A percentile compares a stretch with the other conserved stretches of the same genome.
phyloP scores from a whole-genome alignment of 2,113 vertebrate species.

The Muscicapa adusta region DNA sequence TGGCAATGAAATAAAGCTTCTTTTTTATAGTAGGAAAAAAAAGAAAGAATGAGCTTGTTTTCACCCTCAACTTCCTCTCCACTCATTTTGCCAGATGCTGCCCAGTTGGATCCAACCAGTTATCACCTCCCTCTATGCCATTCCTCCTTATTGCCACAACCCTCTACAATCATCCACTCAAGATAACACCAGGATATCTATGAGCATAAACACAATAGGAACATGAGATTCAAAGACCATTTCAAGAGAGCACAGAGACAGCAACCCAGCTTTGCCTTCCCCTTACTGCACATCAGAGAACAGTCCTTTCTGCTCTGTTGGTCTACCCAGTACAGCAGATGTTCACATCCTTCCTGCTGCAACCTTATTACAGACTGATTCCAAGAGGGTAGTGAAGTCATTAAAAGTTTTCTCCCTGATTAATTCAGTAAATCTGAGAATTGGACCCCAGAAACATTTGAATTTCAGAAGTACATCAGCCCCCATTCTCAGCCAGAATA shows the following conservation, averaged over 20 bases:
- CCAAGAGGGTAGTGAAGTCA: neutral
- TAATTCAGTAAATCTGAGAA: neutral
- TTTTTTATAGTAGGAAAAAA: slow-evolving; percentile 6
- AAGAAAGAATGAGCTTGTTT: slow-evolving; percentile 1
- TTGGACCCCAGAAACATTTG: neutral
- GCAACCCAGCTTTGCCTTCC: neutral
- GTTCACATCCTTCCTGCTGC: neutral
- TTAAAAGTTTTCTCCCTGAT: neutral
- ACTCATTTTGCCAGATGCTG: slow-evolving; percentile 26
- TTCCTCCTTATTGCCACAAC: neutral
- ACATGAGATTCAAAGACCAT: neutral
- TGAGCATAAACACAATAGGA: neutral
- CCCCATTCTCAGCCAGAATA: neutral
- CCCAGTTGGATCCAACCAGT: neutral
- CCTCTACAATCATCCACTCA: neutral
- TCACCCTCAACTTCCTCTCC: slow-evolving; percentile 18
- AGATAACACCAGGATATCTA: neutral
- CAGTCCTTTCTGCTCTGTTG: neutral
- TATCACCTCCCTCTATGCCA: neutral
- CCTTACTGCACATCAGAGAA: neutral
- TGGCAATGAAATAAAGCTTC: slow-evolving; percentile 57
- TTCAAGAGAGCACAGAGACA: neutral
- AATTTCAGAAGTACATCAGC: neutral
- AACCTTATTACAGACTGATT: neutral
- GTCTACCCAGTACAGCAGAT: neutral